These are phyloP conservation scores for Lepetodrilus schrolli DNA, from an alignment of 2,888 invertebrate species.

Conservation along the genomic window DNA sequence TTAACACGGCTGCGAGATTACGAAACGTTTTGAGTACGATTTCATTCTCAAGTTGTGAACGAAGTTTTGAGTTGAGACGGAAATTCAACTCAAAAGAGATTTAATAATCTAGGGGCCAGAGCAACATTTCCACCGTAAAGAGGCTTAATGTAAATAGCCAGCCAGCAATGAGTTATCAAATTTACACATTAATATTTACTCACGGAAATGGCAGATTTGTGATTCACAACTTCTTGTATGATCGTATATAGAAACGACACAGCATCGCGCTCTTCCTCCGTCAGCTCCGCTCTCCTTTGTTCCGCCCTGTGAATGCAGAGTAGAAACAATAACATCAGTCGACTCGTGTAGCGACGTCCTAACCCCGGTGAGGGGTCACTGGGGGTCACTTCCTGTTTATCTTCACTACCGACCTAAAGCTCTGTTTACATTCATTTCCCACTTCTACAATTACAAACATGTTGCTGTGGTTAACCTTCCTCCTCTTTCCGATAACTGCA, in stretches of 20 bases:
- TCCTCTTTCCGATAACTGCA: too few relatives aligned
- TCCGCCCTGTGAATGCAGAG: constrained; percentile 22
- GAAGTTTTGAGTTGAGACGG: too few relatives aligned
- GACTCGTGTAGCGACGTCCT: too few relatives aligned
- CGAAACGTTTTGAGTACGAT: too few relatives aligned
- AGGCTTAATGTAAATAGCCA: background rate
- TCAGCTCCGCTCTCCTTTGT: constrained; percentile 8
- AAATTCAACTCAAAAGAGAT: too few relatives aligned
- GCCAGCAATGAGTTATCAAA: background rate
- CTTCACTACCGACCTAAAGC: background rate
- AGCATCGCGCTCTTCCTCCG: constrained; percentile 27
- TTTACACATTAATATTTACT: background rate
- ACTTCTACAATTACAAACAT: background rate
- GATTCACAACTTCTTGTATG: constrained; percentile 30
- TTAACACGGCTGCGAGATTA: too few relatives aligned
- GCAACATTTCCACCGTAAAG: background rate
- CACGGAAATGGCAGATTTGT: constrained; percentile 34
- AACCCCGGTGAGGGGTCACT: background rate
- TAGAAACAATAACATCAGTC: too few relatives aligned
- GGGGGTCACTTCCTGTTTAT: background rate
- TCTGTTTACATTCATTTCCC: background rate
- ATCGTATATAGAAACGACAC: constrained; percentile 30
- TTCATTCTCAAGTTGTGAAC: too few relatives aligned
- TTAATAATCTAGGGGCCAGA: too few relatives aligned
- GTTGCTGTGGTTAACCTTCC: background rate